Conservation (phyloP, 2,888 invertebrate genomes). For the Oscheius sp. region DNA sequence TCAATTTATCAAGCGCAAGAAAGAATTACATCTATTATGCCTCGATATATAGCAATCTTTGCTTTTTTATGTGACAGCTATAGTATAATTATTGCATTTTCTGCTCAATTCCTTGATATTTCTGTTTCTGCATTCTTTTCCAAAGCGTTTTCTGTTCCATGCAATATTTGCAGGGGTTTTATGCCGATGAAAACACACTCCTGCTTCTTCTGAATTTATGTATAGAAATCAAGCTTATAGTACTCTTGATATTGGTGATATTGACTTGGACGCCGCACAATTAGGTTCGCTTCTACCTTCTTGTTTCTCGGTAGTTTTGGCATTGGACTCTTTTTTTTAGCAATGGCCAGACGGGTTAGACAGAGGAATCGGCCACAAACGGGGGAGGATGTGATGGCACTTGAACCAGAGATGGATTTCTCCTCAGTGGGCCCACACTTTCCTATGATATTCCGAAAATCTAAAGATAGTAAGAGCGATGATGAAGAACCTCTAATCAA, state of each 20-base stretch:
- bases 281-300: constrained; percentile 30
- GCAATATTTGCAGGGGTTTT: neutral
- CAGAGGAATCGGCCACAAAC: constrained; percentile 51
- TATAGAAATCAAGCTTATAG: neutral
- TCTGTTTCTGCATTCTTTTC: neutral
- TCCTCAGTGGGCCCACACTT: constrained; percentile 52
- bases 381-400: constrained; percentile 67
- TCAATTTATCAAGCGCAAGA: too few relatives aligned
- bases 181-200: too few relatives aligned
- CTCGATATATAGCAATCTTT: too few relatives aligned
- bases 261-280: constrained; percentile 26
- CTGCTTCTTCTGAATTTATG: neutral
- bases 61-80: too few relatives aligned
- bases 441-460: constrained; percentile 39
- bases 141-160: neutral
- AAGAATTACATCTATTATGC: too few relatives aligned
- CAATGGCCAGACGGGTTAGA: constrained; percentile 48
- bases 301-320: neutral
- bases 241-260: constrained; percentile 27
- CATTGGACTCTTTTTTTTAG: too few relatives aligned
- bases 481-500: constrained; percentile 40
- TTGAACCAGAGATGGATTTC: constrained; percentile 62
- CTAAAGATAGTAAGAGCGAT: constrained; percentile 24
- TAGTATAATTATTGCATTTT: too few relatives aligned
- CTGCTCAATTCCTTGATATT: neutral